These are phyloP conservation scores for Cynopterus sphinx DNA, from an alignment of 2,797 vertebrate species.

Conservation along the genomic window DNA sequence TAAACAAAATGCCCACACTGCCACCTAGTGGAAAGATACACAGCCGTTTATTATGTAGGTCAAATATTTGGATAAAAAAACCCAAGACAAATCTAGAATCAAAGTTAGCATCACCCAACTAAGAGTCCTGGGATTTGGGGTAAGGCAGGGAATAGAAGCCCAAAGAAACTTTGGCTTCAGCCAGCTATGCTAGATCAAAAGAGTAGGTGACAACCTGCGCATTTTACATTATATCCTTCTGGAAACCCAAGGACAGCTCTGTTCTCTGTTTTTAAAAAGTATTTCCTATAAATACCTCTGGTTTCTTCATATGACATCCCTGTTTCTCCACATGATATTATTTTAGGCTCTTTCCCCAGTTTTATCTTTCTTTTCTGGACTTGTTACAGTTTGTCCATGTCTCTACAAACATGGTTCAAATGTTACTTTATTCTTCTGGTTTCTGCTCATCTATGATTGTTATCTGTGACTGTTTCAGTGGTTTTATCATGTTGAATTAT, in stretches of 20 bases:
- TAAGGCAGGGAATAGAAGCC: background rate
- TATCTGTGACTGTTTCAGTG: background rate
- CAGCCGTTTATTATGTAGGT: background rate
- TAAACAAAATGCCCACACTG: slow-evolving; percentile 43
- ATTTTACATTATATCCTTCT: background rate
- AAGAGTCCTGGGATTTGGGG: background rate
- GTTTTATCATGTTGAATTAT: slow-evolving; percentile 22
- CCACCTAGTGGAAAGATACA: slow-evolving; percentile 52
- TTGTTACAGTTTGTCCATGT: background rate
- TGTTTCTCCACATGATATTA: background rate
- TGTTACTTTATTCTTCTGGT: background rate
- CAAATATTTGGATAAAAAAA: background rate
- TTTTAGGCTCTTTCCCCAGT: background rate
- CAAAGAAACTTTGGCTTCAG: background rate
- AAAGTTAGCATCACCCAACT: background rate
- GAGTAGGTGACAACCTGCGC: background rate
- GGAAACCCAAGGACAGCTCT: background rate
- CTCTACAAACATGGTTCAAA: slow-evolving; percentile 1
- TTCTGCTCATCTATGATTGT: background rate
- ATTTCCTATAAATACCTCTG: background rate
- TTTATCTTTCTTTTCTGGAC: background rate
- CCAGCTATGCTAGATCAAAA: background rate
- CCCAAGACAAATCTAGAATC: background rate
- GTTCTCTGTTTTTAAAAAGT: slow-evolving; percentile 1
- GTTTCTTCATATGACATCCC: background rate